phyloP scores from a whole-genome alignment of 2,113 vertebrate genomes.

The Xyrauchen texanus region DNA sequence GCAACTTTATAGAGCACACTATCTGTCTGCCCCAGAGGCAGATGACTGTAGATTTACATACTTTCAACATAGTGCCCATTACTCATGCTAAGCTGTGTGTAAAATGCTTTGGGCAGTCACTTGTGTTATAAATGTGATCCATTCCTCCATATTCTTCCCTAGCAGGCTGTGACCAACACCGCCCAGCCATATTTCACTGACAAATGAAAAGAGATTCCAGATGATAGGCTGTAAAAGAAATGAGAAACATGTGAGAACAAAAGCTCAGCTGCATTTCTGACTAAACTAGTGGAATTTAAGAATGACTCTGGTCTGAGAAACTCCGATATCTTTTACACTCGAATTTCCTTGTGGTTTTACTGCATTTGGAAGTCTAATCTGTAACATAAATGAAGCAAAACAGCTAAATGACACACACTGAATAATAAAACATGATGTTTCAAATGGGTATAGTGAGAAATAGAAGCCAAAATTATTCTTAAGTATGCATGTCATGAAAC shows the following conservation, averaged over 20 bases:
- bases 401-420: no score
- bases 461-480: no score
- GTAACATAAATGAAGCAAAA: no score
- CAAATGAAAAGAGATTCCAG: constrained; percentile 30
- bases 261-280: constrained; percentile 24
- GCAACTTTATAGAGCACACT: neutral
- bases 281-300: neutral
- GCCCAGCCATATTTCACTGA: constrained; percentile 26
- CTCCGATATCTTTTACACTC: neutral
- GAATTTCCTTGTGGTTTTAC: neutral
- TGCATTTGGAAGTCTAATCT: neutral
- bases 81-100: neutral
- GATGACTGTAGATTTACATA: neutral
- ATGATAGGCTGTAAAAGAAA: constrained; percentile 44
- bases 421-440: no score
- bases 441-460: no score
- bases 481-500: no score
- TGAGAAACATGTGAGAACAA: neutral
- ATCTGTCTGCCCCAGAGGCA: constrained; percentile 9
- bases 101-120: no score
- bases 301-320: neutral
- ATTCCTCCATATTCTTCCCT: no score
- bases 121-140: no score
- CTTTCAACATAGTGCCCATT: neutral
- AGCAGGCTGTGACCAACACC: neutral